phyloP scores from a whole-genome alignment of 2,113 vertebrate species.

The Suricata suricatta region DNA sequence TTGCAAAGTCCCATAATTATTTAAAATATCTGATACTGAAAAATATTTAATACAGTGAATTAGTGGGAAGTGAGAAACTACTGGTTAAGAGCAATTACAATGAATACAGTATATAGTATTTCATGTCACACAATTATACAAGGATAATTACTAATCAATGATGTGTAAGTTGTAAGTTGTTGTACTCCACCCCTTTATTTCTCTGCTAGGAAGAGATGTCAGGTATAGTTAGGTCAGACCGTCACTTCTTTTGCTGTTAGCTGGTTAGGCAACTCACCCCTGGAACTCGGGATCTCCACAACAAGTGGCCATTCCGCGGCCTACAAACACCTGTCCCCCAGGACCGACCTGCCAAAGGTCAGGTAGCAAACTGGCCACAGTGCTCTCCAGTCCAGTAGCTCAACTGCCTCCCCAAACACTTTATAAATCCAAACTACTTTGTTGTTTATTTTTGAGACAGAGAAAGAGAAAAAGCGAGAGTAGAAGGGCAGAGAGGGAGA shows the following conservation, averaged over 20 bases:
- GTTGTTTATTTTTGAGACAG: no score
- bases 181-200: not conserved
- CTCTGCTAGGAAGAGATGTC: not conserved
- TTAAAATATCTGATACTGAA: not conserved
- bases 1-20: not conserved
- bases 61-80: not conserved
- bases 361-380: not conserved
- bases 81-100: not conserved
- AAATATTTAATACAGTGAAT: not conserved
- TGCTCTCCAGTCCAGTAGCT: not conserved
- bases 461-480: no score
- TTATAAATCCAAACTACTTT: not conserved
- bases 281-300: not conserved
- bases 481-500: no score
- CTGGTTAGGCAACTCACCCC: not conserved
- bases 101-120: not conserved
- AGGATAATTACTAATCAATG: not conserved
- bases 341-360: not conserved
- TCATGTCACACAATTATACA: not conserved
- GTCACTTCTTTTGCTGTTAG: not conserved
- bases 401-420: not conserved
- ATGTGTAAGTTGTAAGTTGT: not conserved
- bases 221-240: not conserved
- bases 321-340: not conserved
- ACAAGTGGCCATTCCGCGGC: not conserved